Conservation (phyloP, 2,797 vertebrate genomes). For the Balearica regulorum region DNA sequence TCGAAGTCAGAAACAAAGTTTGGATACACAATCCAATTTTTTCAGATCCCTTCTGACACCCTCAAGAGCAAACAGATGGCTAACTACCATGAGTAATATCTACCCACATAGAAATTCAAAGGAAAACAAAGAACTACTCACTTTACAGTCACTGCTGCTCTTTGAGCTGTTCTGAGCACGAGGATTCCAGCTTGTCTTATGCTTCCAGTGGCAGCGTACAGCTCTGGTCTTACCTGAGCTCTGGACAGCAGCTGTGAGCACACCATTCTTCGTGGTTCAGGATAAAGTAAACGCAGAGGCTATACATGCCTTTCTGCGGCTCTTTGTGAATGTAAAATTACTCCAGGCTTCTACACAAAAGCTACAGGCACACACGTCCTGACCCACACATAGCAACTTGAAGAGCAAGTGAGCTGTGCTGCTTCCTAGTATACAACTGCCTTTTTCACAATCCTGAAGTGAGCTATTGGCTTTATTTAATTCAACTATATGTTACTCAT, state of each 20-base stretch:
- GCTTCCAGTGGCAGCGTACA: background rate
- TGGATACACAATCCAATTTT: background rate
- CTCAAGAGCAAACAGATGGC: background rate
- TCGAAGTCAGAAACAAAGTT: background rate
- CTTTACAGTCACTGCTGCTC: background rate
- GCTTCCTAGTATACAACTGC: background rate
- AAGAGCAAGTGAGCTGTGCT: background rate
- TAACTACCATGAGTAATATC: background rate
- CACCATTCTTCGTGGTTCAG: accelerated
- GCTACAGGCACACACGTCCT: background rate
- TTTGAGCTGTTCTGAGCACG: background rate
- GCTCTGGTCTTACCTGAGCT: background rate
- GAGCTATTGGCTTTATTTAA: background rate
- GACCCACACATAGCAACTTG: background rate
- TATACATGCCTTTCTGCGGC: background rate
- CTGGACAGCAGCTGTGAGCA: background rate
- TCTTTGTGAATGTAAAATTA: background rate
- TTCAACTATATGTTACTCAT: background rate
- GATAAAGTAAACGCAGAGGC: background rate
- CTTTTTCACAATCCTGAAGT: background rate
- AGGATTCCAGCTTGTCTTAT: background rate
- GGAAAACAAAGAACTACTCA: background rate
- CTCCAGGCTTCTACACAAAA: background rate
- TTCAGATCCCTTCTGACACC: background rate
- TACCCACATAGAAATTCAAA: background rate